Evolutionary conservation across 1,140 invertebrate species (phyloP), one percentile per base, ranked within the genome.

Genomic region (Subanguina moxae): DNA sequence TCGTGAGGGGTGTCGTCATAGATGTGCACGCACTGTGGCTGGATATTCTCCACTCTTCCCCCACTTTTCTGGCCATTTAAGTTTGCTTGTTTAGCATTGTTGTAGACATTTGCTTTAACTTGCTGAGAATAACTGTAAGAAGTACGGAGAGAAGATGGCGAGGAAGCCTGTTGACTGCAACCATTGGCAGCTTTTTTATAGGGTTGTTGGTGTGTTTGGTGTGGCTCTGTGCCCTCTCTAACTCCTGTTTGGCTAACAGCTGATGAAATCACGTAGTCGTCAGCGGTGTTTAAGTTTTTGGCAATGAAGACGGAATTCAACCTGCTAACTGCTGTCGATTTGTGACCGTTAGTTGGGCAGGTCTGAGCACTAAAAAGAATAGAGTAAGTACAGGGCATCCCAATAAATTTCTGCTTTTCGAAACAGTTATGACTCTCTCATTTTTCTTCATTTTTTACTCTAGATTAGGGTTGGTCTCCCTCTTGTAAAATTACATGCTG

Each of bases 191-290:
- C 21, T 15, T 46, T 46, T 15, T 46, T 56, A 56, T 56, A 13
- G 3, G 21, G 28, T 56, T 56, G 28, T 56, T 56, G 28, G 3
- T 56, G 28, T 5, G 21, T 23, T 13, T 21, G 28, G n/a, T 61
- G 38, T 5, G n/a, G n/a, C 3, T 7, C 13, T 61, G n/a, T 28
- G 58, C n/a, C 8, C 3, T 61, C 27, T 19, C 28, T 21, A 61
- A 25, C 58, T 61, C 3, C 3, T n/a, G 27, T 61, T 3, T 21
- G n/a, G 19, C 58, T 8, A 32, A 61, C 38, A 19, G 67, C 67
- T 25, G 67, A 32, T 7, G 62, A 48, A 3, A 66, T 57, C 17
- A 77, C 76, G 59, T 77, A 77, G 62, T 77, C 76, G 42, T 77
- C 76, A 42, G 23, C 30, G 23, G 76, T 77, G 28, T 76, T 48